Evolutionary conservation across 2,888 invertebrate species (phyloP).

Genomic region (Troglohyphantes excavatus): DNA sequence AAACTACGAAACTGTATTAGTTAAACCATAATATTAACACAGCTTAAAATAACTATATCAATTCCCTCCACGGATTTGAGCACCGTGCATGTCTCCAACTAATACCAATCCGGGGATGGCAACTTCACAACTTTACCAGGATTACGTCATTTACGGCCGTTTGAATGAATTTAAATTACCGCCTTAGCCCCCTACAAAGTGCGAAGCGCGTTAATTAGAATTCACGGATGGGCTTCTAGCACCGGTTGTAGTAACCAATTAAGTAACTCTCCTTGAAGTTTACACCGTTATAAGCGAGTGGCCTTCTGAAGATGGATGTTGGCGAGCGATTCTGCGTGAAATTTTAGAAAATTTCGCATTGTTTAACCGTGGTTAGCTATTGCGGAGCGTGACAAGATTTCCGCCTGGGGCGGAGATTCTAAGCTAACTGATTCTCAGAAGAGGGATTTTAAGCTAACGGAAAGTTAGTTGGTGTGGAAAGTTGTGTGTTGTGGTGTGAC

Average conservation of each 20-base stretch:
- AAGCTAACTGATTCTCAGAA: too few relatives aligned
- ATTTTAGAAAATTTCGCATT: conserved; percentile 45
- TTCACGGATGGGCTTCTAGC: conserved; percentile 24
- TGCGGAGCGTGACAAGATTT: too few relatives aligned
- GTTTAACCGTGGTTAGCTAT: background rate
- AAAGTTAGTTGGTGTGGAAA: too few relatives aligned
- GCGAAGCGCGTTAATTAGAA: conserved; percentile 38
- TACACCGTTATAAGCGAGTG: conserved; percentile 9
- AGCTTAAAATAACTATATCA: too few relatives aligned
- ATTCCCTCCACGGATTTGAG: background rate
- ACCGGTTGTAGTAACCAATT: conserved; percentile 26
- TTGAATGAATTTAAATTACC: conserved; percentile 65
- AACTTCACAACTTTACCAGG: conserved; percentile 53
- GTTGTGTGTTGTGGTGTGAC: too few relatives aligned
- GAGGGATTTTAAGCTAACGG: too few relatives aligned
- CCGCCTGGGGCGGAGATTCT: too few relatives aligned
- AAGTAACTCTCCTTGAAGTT: conserved; percentile 28
- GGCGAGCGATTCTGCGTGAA: conserved; percentile 27
- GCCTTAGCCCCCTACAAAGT: conserved; percentile 10
- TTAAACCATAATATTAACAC: too few relatives aligned
- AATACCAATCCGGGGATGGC: background rate
- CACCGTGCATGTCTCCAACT: background rate
- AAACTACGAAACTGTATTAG: too few relatives aligned
- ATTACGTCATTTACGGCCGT: conserved; percentile 59
- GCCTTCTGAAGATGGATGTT: conserved; percentile 39